These are phyloP conservation scores for Synanthedon andrenaeformis DNA, from an alignment of 2,888 invertebrate genomes.

Conservation along the genomic window DNA sequence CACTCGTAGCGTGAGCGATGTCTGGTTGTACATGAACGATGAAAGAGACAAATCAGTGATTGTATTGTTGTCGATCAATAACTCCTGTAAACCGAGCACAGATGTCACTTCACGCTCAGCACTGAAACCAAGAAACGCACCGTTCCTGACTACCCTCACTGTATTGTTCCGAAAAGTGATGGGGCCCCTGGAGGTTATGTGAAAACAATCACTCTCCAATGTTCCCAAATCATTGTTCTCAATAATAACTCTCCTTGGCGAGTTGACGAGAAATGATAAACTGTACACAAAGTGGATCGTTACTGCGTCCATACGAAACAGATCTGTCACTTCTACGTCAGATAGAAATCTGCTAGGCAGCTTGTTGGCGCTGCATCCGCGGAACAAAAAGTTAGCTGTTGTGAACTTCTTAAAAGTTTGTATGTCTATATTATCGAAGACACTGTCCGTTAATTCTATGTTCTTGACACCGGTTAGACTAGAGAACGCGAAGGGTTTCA, in stretches of 20 bases:
- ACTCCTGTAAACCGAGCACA: conserved; percentile 53
- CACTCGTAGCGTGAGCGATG: conserved; percentile 67
- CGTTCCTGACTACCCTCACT: conserved; percentile 67
- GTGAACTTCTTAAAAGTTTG: conserved; percentile 86
- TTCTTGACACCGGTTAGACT: conserved; percentile 75
- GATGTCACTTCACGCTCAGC: conserved; percentile 58
- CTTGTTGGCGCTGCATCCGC: conserved; percentile 69
- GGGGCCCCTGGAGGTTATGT: conserved; percentile 70
- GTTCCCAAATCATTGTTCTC: conserved; percentile 69
- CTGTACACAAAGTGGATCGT: conserved; percentile 74
- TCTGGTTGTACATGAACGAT: conserved; percentile 70
- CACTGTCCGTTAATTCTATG: conserved; percentile 73
- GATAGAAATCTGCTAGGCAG: conserved; percentile 80
- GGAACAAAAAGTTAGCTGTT: conserved; percentile 73
- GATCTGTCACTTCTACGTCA: conserved; percentile 77
- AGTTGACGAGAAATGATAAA: conserved; percentile 76
- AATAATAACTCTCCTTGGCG: conserved; percentile 73
- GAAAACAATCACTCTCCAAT: conserved; percentile 76
- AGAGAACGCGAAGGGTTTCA: conserved; percentile 81
- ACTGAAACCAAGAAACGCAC: conserved; percentile 73
- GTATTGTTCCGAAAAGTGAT: conserved; percentile 76
- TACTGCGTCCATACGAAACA: conserved; percentile 76
- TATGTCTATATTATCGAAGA: conserved; percentile 72
- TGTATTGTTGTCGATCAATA: conserved; percentile 75
- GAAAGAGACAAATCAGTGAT: conserved; percentile 66